phyloP scores from a whole-genome alignment of 2,113 vertebrate genomes.

The Epinephelus moara region DNA sequence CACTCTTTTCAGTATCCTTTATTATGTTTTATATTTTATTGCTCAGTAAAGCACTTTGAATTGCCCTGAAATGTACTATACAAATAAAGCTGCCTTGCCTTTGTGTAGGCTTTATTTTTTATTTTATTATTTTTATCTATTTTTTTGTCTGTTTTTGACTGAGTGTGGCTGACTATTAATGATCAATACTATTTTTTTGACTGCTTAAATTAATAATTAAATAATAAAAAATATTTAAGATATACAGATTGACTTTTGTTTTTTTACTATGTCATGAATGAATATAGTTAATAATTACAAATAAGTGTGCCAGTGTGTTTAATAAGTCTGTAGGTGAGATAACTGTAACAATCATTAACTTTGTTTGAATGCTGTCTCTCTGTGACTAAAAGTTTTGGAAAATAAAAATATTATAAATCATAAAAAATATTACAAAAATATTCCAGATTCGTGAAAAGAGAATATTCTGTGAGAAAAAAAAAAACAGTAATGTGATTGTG shows the following conservation, averaged over 20 bases:
- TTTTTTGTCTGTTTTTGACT: too few species aligned
- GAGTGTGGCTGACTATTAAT: too few species aligned
- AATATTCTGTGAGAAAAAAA: neutral
- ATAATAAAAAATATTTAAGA: neutral
- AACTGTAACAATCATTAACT: neutral
- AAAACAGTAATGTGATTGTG: neutral
- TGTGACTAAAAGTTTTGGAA: neutral
- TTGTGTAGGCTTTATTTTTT: too few species aligned
- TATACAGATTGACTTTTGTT: neutral
- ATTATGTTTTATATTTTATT: too few species aligned
- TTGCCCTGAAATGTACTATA: too few species aligned
- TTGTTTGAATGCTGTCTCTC: neutral
- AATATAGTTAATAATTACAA: neutral
- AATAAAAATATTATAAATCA: neutral
- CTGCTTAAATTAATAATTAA: too few species aligned
- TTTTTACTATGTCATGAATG: neutral
- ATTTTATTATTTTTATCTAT: too few species aligned
- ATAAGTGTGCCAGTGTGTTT: neutral
- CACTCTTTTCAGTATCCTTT: too few species aligned
- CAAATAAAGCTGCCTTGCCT: too few species aligned
- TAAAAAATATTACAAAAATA: too few species aligned
- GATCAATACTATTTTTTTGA: too few species aligned
- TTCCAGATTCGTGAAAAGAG: neutral
- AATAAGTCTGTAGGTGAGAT: neutral
- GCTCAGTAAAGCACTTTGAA: too few species aligned